phyloP scores from a whole-genome alignment of 2,113 vertebrate genomes.

The Abramis brama region DNA sequence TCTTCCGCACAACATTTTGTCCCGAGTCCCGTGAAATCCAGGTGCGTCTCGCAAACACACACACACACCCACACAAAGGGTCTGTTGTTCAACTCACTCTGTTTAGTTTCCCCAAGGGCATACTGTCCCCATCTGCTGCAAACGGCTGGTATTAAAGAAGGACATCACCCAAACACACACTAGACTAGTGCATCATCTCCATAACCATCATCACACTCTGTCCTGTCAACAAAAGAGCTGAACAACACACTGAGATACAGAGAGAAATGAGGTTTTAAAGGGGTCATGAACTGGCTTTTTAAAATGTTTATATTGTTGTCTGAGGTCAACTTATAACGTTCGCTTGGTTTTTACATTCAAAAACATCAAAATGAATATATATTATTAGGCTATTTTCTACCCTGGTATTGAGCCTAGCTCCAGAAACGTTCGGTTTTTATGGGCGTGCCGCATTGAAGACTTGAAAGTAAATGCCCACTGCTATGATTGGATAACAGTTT shows the following conservation, averaged over 20 bases:
- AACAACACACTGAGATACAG: not conserved
- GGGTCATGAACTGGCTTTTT: too few species aligned
- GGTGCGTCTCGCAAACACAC: conserved; percentile 1
- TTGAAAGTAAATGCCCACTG: too few species aligned
- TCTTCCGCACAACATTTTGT: not conserved
- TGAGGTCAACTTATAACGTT: too few species aligned
- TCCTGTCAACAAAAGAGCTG: not conserved
- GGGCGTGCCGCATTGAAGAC: too few species aligned
- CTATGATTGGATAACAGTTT: too few species aligned
- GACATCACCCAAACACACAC: conserved; percentile 31
- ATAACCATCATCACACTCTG: not conserved
- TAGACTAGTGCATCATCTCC: not conserved
- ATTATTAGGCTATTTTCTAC: too few species aligned
- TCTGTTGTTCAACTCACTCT: conserved; percentile 7
- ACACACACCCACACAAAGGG: not conserved
- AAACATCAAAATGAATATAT: too few species aligned
- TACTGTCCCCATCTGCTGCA: conserved; percentile 29
- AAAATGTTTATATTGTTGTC: too few species aligned
- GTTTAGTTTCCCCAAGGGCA: conserved; percentile 32
- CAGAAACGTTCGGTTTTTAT: too few species aligned
- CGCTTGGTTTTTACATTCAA: too few species aligned
- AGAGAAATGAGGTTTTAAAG: not conserved
- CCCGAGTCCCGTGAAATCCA: not conserved
- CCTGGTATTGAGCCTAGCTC: too few species aligned
- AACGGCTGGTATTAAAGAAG: not conserved